Evolutionary conservation across 2,888 invertebrate genomes (phyloP), one percentile per base, ranked within the genome.

Genomic region (Anodontia alba): DNA sequence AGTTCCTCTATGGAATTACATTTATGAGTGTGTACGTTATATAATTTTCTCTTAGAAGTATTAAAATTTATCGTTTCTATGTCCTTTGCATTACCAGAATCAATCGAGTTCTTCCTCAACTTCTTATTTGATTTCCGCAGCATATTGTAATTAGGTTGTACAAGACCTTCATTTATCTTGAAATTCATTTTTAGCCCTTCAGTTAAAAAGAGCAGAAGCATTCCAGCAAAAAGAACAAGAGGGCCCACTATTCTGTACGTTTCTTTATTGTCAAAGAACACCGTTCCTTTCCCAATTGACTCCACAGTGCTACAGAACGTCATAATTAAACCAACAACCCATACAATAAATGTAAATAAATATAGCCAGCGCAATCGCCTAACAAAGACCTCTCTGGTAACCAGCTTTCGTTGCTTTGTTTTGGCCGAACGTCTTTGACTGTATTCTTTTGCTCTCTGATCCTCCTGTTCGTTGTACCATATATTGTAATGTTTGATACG

Each of bases 401-500:
- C 2, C 5, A 38, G 20, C n/a, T 33, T 57, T n/a, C 43, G 49
- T 31, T 67, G 49, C 33, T 76, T 67, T 26, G 78, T 66, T 29
- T 76, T 68, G 29, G 74, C 71, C 29, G 51, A 36, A 49, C 84
- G 38, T 23, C 74, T 38, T 15, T 72, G 71, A 51, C 73, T 70
- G 69, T 78, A 75, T n/a, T 84, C 80, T 5, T 62, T 57, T 20
- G 81, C 84, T 51, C 54, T 57, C 8, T 80, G 72, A 15, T 84
- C 84, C 54, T 84, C 81, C 15, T 49, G 75, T 43, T 84, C 84
- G 49, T 73, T 81, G 49, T 80, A 82, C 84, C 84, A 84, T 29
- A 81, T 84, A 70, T 80, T 84, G 78, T 81, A 84, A 57, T 84
- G 81, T 31, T 78, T 71, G 26, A 81, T 84, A 1, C 84, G 71